Evolutionary conservation across 2,797 vertebrate genomes (phyloP).

Genomic region (Lutra lutra): DNA sequence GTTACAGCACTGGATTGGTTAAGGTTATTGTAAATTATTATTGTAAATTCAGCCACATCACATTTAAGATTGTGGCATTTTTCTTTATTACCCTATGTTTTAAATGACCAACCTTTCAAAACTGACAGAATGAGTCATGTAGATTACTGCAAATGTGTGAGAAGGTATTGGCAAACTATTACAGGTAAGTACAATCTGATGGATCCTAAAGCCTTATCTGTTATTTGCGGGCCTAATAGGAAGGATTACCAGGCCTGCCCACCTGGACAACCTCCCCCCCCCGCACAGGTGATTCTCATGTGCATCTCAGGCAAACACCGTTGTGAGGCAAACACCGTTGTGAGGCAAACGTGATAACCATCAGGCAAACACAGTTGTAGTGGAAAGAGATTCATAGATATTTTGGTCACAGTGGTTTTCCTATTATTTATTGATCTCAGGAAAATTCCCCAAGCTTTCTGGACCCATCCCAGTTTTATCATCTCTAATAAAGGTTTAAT

Average conservation of each 20-base stretch:
- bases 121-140: background rate
- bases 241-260: background rate
- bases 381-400: background rate
- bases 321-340: too few species aligned
- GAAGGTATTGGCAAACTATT: background rate
- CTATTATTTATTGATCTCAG: background rate
- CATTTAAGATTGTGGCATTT: background rate
- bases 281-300: background rate
- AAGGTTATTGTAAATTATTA: constrained; percentile 10
- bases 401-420: background rate
- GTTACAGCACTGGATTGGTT: background rate
- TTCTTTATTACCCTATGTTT: background rate
- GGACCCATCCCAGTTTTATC: background rate
- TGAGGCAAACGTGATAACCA: too few species aligned
- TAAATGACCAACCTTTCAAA: background rate
- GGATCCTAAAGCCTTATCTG: background rate
- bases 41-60: background rate
- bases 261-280: background rate
- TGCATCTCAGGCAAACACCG: background rate
- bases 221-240: background rate
- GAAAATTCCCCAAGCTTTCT: background rate
- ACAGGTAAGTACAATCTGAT: background rate
- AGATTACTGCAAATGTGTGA: background rate
- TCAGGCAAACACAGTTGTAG: background rate
- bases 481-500: constrained; percentile 4